Evolutionary conservation across 2,888 invertebrate species (phyloP), one percentile per base, ranked within the genome.

Genomic region (Eupelmus urozonus): DNA sequence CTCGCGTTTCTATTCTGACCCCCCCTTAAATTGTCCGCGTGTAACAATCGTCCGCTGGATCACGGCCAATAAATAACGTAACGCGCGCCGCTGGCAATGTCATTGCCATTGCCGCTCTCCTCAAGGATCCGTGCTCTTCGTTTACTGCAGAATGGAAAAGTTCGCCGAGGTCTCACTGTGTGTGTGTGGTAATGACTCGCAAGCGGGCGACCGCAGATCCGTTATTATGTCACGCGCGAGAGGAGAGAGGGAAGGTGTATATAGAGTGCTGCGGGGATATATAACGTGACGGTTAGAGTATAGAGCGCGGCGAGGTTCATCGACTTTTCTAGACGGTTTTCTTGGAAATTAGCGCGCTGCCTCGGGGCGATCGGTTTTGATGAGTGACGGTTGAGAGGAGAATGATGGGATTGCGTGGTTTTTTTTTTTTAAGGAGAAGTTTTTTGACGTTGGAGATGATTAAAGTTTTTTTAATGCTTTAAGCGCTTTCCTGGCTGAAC

Each of bases 281-380:
- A 45, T 16, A 34, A 45, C 59, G 66, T 66, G 66, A 73, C 73
- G n/a, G n/a, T n/a, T n/a, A n/a, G n/a, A n/a, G n/a, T n/a, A n/a
- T n/a, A n/a, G n/a, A n/a, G n/a, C n/a, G n/a, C n/a, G n/a, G n/a
- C n/a, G n/a, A 66, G 60, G 75, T 75, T 69, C 75, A 69, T 75
- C 60, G 75, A 59, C 74, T 67, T 51, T 67, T 74, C 74, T 53
- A 59, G 67, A 67, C 51, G 60, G 59, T 67, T 55, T 67, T 55
- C 55, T 67, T 20, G 29, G 53, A 34, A 55, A 55, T n/a, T n/a
- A n/a, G n/a, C n/a, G n/a, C n/a, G n/a, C n/a, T n/a, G n/a, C n/a
- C n/a, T n/a, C n/a, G n/a, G n/a, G n/a, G n/a, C n/a, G n/a, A n/a
- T n/a, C n/a, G n/a, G n/a, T n/a, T n/a, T n/a, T n/a, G n/a, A n/a